Base-by-base conservation (phyloP, 92 coral and sea anemone species). In the Paramuricea clavata region DNA sequence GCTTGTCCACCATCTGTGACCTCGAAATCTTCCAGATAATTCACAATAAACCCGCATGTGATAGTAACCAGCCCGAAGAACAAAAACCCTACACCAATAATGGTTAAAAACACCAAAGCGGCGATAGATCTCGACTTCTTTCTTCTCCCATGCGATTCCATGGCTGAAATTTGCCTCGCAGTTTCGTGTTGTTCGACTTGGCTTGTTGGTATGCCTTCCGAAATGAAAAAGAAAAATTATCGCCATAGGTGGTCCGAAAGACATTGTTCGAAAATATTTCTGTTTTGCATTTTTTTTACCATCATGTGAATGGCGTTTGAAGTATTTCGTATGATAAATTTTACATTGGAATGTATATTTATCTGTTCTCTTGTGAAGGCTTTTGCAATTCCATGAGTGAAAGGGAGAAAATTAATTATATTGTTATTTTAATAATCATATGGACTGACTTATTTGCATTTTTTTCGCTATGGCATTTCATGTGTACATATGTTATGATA, bases 1-100 rank as follows among this genome's bases (percentile, higher is more conserved):
- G 13, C 31, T 34, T 59, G 26, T 16, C 56, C 73, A 21, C 72
- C 84, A 27, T 79, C 59, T 2, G 33, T 11, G 5, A 54, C 84
- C 12, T 79, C 36, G 57, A 79, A 79, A 41, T 79, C 84, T 2
- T 79, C 84, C 4, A 49, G 70, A 10, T 19, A 79, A 79, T 79
- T 61, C 1, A 79, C 27, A 10, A 79, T 13, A 22, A 79, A 79
- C 25, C 84, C 84, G 35, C 84, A 79, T 16, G 73, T 59, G 17
- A 79, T 36, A 13, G 56, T 34, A 16, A 79, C 73, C 2, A 79
- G 30, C 2, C 71, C 65, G 35, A 79, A 34, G 30, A 79, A 44
- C 5, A 79, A 7, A 79, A 79, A 79, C 15, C 72, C 84, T 3
- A 60, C 33, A 16, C 84, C 70, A 15, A 79, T 34, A 0, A 79